A percentile compares a stretch with the other conserved stretches of the same genome.
These are phyloP conservation scores for Parelbella ahira DNA, from an alignment of 2,888 invertebrate species.

Conservation along the genomic window DNA sequence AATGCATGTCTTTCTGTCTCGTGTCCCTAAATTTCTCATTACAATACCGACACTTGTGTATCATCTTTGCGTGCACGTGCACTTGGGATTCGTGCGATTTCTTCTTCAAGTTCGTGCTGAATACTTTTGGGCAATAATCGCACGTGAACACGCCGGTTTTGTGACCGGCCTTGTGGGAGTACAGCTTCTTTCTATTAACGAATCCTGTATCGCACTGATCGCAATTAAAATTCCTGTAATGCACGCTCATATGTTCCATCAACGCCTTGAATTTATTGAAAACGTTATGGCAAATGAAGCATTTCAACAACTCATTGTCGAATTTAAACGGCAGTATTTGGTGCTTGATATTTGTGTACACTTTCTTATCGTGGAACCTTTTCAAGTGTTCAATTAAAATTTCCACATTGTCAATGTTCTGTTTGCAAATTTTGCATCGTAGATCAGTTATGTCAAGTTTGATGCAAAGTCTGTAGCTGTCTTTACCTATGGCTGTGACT, in stretches of 20 bases:
- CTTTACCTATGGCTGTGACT: conserved; percentile 31
- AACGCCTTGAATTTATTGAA: conserved; percentile 64
- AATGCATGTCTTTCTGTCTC: conserved; percentile 46
- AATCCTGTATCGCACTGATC: conserved; percentile 66
- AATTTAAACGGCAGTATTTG: conserved; percentile 57
- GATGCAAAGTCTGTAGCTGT: conserved; percentile 34
- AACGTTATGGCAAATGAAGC: conserved; percentile 57
- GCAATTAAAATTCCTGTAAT: conserved; percentile 67
- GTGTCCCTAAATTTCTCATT: conserved; percentile 50
- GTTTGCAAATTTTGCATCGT: conserved; percentile 43
- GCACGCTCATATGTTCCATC: conserved; percentile 68
- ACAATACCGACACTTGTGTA: conserved; percentile 55
- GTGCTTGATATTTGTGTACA: conserved; percentile 44
- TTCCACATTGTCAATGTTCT: conserved; percentile 35
- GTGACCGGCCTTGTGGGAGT: conserved; percentile 36
- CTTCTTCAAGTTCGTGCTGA: conserved; percentile 62
- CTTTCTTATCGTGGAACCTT: conserved; percentile 34
- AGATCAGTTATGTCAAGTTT: conserved; percentile 49
- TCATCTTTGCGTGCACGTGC: conserved; percentile 43
- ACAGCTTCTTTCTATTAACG: conserved; percentile 43
- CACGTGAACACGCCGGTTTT: conserved; percentile 53
- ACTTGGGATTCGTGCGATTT: conserved; percentile 65
- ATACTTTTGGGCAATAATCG: conserved; percentile 62
- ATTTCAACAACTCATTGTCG: conserved; percentile 44
- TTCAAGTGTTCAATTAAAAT: conserved; percentile 40